A percentile compares a stretch with the other conserved stretches of the same genome.
Conservation (phyloP, 2,888 invertebrate species). For the Lasioglossum vierecki region DNA sequence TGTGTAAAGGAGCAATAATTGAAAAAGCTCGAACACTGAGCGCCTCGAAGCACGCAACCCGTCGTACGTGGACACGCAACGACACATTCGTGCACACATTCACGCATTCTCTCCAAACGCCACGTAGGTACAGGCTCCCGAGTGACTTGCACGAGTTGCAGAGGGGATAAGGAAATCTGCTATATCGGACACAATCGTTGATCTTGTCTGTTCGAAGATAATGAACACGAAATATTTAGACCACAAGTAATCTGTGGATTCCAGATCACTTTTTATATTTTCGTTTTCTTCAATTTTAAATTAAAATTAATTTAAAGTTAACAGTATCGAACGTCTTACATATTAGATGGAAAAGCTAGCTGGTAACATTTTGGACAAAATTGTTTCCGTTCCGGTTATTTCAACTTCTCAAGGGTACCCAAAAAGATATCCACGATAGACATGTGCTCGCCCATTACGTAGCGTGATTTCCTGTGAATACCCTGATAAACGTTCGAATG, state of each 20-base stretch:
- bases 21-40: neutral
- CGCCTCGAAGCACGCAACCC: neutral
- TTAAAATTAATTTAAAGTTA: neutral
- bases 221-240: neutral
- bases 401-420: slow-evolving; percentile 28
- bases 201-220: neutral
- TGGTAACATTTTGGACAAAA: neutral
- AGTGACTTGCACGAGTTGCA: neutral
- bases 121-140: neutral
- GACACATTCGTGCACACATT: neutral
- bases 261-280: neutral
- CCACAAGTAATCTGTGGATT: neutral
- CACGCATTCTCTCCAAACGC: neutral
- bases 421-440: slow-evolving; percentile 79
- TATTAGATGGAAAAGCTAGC: neutral
- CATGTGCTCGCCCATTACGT: slow-evolving; percentile 73
- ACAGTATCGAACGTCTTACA: neutral
- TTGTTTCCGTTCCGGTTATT: neutral
- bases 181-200: neutral
- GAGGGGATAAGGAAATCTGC: neutral
- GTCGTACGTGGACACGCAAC: neutral
- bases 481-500: slow-evolving; percentile 55
- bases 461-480: slow-evolving; percentile 61
- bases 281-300: neutral
- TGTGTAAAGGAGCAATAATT: neutral